Evolutionary conservation across 2,888 invertebrate genomes (phyloP), one percentile per base, ranked within the genome.

Genomic region (Epinotia brunnichana): DNA sequence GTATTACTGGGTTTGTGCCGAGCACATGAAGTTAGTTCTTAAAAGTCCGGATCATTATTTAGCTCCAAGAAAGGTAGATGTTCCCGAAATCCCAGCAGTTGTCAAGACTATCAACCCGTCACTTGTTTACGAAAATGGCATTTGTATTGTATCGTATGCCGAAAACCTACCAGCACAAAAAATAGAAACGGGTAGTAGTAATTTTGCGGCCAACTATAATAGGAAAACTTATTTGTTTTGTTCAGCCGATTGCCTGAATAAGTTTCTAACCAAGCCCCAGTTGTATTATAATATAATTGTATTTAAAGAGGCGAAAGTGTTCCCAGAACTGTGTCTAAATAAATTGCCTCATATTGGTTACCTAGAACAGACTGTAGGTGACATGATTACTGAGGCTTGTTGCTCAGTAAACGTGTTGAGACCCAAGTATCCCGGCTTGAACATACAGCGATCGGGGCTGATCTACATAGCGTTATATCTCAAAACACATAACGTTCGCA

Each of bases 1-100:
- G 63, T 95, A 93, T 82, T 96, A 95, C 79, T 96, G 95, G 95
- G 80, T 95, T 60, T 96, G 96, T 78, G 67, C 82, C 0, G 83
- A 90, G 24, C 96, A 96, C 77, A 83, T 93, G 15, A 80, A 89
- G 44, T 78, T 82, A 48, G 95, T 95, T 74, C 75, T 93, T 21
- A 80, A 85, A 39, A 74, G 88, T 75, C 94, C 95, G 0, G 79
- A 86, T 7, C 74, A 73, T 17, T 93, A 89, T 81, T 82, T 95
- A 19, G 54, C 76, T 75, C 60, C 61, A 21, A 74, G 74, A 29
- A 74, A 79, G 15, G 68, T 88, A 19, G 64, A 74, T 44, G 82
- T 95, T 41, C 95, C 95, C 0, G 86, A 94, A 80, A 82, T 94
- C 35, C 95, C 96, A 0, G 86, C 90, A 68, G 82, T 90, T 62